phyloP scores from a whole-genome alignment of 2,113 vertebrate species.

The Takifugu bimaculatus region DNA sequence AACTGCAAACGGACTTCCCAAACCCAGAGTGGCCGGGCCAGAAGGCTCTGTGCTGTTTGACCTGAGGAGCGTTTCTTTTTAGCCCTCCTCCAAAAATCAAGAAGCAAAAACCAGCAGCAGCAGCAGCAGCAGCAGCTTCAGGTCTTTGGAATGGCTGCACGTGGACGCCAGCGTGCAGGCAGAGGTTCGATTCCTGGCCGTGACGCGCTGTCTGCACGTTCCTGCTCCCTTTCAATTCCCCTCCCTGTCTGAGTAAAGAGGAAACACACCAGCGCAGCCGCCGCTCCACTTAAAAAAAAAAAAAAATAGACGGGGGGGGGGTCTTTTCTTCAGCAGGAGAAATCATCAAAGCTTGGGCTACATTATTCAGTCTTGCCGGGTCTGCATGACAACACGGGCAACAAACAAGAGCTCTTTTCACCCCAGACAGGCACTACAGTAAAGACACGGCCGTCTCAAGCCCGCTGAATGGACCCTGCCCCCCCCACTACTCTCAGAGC shows the following conservation, averaged over 20 bases:
- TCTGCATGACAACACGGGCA: conserved; percentile 66
- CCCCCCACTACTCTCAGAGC: conserved; percentile 27
- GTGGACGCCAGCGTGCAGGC: conserved; percentile 31
- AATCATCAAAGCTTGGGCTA: conserved; percentile 67
- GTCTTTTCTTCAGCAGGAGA: conserved; percentile 61
- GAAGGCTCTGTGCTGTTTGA: no score
- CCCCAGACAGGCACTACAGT: conserved; percentile 59
- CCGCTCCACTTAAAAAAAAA: conserved; percentile 30
- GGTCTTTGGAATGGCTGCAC: conserved; percentile 19
- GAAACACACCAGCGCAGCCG: conserved; percentile 51
- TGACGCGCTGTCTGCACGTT: conserved; percentile 45
- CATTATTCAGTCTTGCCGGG: conserved; percentile 63
- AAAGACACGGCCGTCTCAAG: conserved; percentile 50
- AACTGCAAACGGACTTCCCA: no score
- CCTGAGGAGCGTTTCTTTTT: no score
- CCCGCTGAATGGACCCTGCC: conserved; percentile 44
- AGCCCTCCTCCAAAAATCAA: no score
- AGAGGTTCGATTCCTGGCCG: conserved; percentile 34
- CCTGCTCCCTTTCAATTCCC: conserved; percentile 49
- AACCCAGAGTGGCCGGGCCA: no score
- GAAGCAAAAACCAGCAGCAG: not conserved
- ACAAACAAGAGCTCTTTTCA: conserved; percentile 66
- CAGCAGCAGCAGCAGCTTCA: conserved; percentile 5
- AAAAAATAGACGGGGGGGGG: conserved; percentile 12
- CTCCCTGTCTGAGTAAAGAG: conserved; percentile 57